Base-by-base conservation (phyloP, 2,113 vertebrate genomes). In the Eulacestoma nigropectus region DNA sequence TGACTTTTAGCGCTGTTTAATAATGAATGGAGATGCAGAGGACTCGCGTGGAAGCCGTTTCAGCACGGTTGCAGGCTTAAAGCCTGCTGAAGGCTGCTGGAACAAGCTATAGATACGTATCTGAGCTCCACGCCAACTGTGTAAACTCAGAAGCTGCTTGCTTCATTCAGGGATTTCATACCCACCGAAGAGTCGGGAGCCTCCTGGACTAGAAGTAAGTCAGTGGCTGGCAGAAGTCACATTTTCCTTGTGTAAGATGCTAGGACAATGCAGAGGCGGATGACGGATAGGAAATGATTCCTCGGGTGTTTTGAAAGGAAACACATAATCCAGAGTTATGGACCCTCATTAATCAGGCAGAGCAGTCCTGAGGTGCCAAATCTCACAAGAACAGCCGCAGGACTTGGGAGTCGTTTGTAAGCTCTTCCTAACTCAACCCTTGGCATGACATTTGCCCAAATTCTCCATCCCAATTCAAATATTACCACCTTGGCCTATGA, bases 81-180 rank as follows among this genome's bases (percentile, higher is more conserved):
- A 92, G 90, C 59, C 89, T 78, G 86, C 78, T 87, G 89, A 95
- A 94, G 92, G 50, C 86, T 95, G 89, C 64, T 96, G 95, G 88
- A 96, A 94, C 4, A 7, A 84, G 73, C 89, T 96, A 95, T 77
- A 97, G 97, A 97, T 74, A 95, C 1, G 7, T 77, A 85, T 90
- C 90, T 73, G 64, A 93, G 78, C 65, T 91, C 87, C 86, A 91
- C 1, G 89, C 87, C 97, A 96, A 95, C 91, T 95, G 84, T 89
- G 86, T 94, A 97, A 95, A 94, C 92, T 95, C 94, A 94, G 90
- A 92, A 97, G 90, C 96, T 82, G 79, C 65, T 44, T 93, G 44
- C 57, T 96, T 95, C 86, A 90, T 94, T 93, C 83, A 92, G 83
- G 84, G 86, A 95, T 90, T 92, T 84, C 21, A 92, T 83, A 87